These are phyloP conservation scores for Xenopus borealis DNA, from an alignment of 2,113 vertebrate genomes.

Conservation along the genomic window DNA sequence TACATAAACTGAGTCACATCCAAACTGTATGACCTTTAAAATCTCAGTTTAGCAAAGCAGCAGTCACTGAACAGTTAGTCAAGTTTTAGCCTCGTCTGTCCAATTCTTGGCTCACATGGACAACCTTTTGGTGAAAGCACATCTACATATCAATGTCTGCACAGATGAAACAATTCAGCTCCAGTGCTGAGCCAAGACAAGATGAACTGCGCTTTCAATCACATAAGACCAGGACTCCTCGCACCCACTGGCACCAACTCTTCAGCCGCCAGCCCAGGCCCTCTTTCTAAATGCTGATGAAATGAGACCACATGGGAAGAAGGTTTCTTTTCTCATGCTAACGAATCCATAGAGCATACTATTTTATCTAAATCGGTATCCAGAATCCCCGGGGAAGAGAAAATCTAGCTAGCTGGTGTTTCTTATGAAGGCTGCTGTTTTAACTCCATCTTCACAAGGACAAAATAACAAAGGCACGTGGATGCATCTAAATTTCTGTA, in stretches of 20 bases:
- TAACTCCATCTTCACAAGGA: no score
- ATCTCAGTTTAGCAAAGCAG: no score
- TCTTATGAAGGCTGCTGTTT: no score
- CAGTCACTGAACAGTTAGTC: neutral
- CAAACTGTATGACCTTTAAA: no score
- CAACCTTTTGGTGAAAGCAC: constrained; percentile 47
- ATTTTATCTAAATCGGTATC: no score
- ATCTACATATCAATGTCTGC: constrained; percentile 62
- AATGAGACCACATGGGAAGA: constrained; percentile 50
- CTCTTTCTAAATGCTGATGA: constrained; percentile 52
- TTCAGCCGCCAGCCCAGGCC: constrained; percentile 7
- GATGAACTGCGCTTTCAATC: constrained; percentile 71
- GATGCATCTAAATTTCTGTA: no score
- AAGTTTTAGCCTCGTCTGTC: neutral
- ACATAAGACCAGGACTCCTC: constrained; percentile 59
- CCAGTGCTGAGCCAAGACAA: constrained; percentile 50
- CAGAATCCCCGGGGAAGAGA: no score
- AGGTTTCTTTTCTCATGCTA: constrained; percentile 68
- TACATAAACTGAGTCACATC: no score
- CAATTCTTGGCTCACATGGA: constrained; percentile 2
- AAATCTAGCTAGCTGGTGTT: no score
- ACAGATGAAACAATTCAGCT: constrained; percentile 48
- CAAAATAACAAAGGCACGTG: no score
- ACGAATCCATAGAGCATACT: constrained; percentile 31
- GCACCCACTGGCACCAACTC: constrained; percentile 61